Conservation (phyloP, 2,888 invertebrate species). For the Spodoptera exigua region DNA sequence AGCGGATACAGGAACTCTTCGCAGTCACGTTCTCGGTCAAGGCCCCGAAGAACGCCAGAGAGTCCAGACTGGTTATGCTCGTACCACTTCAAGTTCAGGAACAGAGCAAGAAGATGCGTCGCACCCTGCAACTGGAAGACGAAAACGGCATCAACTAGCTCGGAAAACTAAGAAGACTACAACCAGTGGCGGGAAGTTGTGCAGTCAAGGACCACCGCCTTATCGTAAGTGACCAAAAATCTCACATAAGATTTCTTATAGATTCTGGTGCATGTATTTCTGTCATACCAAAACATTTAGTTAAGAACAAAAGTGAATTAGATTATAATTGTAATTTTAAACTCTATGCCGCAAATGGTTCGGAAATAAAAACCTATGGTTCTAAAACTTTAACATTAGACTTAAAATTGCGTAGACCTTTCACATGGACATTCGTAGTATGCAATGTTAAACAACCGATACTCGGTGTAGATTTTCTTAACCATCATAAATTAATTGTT, state of each 20-base stretch:
- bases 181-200: no score
- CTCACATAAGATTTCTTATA: background rate
- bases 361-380: background rate
- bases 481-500: background rate
- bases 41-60: no score
- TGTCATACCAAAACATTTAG: background rate
- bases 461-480: constrained; percentile 1
- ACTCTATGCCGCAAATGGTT: constrained; percentile 1
- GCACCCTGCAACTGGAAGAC: no score
- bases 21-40: no score
- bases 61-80: no score
- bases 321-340: background rate
- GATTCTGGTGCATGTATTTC: constrained; percentile 1
- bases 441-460: background rate
- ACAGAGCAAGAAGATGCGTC: no score
- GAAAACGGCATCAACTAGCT: no score
- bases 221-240: no score
- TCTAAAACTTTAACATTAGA: background rate
- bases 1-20: no score
- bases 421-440: background rate
- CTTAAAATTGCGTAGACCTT: background rate
- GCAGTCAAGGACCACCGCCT: no score
- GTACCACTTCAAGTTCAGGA: no score
- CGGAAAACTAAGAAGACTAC: no score
- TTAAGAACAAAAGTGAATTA: background rate